Conservation (phyloP, 2,113 vertebrate genomes). For the Physeter macrocephalus region DNA sequence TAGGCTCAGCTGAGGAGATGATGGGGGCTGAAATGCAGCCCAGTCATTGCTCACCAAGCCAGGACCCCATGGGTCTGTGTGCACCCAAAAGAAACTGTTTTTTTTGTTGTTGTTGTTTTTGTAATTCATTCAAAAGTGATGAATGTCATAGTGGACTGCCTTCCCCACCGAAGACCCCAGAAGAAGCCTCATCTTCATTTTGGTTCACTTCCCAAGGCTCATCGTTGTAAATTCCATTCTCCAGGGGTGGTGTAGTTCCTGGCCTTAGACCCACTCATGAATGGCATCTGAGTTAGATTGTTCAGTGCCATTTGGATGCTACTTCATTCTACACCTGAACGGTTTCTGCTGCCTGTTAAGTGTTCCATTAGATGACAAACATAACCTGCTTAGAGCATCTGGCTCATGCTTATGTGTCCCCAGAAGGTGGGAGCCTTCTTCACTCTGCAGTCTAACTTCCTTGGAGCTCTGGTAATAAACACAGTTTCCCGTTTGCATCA, state of each 20-base stretch:
- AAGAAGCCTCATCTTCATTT: not conserved
- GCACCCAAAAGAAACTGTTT: not conserved
- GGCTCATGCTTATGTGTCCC: fast-evolving
- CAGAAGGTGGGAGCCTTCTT: not conserved
- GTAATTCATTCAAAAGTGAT: too few species aligned
- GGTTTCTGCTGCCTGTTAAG: not conserved
- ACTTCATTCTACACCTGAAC: fast-evolving
- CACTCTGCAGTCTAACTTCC: not conserved
- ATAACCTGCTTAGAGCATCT: fast-evolving
- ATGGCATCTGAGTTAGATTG: too few species aligned
- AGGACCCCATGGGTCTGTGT: not conserved
- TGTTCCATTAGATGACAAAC: not conserved
- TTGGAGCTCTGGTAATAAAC: not conserved
- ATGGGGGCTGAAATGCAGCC: not conserved
- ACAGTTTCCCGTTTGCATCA: not conserved
- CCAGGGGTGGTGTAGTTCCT: not conserved
- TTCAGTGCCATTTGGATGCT: not conserved
- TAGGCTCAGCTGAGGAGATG: fast-evolving
- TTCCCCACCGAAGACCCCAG: not conserved
- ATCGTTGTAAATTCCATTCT: not conserved
- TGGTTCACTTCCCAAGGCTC: not conserved
- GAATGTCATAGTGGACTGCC: fast-evolving
- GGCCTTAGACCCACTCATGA: not conserved
- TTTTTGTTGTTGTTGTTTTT: too few species aligned
- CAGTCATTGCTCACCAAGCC: not conserved